phyloP scores from a whole-genome alignment of 64 coral and sea anemone species.

The Montipora sp. region DNA sequence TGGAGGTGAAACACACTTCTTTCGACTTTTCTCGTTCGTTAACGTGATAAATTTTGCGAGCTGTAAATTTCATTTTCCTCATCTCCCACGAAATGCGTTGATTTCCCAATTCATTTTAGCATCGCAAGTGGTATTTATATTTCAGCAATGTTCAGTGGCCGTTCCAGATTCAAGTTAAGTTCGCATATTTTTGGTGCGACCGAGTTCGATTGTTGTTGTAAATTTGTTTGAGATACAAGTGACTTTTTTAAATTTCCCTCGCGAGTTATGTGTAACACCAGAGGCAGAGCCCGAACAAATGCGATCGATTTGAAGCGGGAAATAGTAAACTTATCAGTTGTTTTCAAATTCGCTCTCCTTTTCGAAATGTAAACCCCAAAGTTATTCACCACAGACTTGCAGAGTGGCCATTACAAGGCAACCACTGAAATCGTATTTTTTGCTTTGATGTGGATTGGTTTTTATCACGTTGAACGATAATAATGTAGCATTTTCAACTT shows the following conservation, averaged over 20 bases:
- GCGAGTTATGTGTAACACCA: conserved; percentile 11
- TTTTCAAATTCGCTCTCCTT: not conserved
- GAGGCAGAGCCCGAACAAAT: not conserved
- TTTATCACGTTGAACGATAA: not conserved
- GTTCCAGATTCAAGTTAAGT: not conserved
- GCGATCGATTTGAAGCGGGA: conserved; percentile 9
- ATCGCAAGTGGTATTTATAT: conserved; percentile 1
- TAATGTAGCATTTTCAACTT: conserved; percentile 4
- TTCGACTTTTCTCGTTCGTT: conserved; percentile 39
- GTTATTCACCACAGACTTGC: not conserved
- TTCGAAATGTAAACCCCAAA: not conserved
- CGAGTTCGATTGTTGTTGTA: not conserved
- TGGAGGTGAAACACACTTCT: conserved; percentile 16
- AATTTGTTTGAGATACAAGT: not conserved
- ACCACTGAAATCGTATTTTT: not conserved
- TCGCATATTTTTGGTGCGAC: not conserved
- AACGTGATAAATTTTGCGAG: conserved; percentile 23
- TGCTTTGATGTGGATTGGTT: not conserved
- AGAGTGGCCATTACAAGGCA: not conserved
- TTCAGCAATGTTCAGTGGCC: not conserved
- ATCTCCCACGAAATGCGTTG: conserved; percentile 7
- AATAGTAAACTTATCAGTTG: not conserved
- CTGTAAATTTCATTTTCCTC: conserved; percentile 16
- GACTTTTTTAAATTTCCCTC: conserved; percentile 99
- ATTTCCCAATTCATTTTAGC: conserved; percentile 21